Percentiles rank a stretch among this genome's conserved stretches.
phyloP scores from a whole-genome alignment of 2,797 vertebrate genomes.

The Cirrhinus molitorella region DNA sequence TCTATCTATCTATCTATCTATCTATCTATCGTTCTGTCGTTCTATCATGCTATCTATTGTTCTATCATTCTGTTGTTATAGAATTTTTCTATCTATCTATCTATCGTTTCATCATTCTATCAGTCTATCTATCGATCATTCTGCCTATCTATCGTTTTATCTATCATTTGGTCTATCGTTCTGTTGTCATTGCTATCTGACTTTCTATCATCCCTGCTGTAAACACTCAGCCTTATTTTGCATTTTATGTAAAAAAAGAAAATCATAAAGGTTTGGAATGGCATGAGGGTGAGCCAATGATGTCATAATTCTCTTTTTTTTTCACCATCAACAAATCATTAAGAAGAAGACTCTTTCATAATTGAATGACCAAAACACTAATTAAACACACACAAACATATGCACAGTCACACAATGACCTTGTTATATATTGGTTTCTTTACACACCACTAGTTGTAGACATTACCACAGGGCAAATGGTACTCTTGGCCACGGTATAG shows the following conservation, averaged over 20 bases:
- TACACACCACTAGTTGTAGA: conserved; percentile 26
- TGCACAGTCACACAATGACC: background rate
- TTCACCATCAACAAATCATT: background rate
- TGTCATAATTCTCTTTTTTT: background rate
- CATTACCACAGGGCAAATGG: conserved; percentile 23
- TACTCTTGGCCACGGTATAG: conserved; percentile 40
- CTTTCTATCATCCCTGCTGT: too few relatives aligned
- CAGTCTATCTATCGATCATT: background rate
- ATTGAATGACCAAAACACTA: background rate
- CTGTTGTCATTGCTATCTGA: too few relatives aligned
- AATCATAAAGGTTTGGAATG: background rate
- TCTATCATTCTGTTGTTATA: too few relatives aligned
- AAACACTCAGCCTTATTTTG: background rate
- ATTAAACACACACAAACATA: conserved; percentile 17
- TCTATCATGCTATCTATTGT: too few relatives aligned
- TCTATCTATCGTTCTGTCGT: too few relatives aligned
- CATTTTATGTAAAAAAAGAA: background rate
- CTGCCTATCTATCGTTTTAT: too few relatives aligned
- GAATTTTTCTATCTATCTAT: too few relatives aligned
- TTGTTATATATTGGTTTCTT: conserved; percentile 26
- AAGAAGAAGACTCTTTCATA: background rate
- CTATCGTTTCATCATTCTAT: too few relatives aligned
- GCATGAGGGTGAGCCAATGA: background rate
- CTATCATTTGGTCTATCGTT: too few relatives aligned
- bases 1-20: too few relatives aligned